Base-by-base conservation (phyloP, 2,888 invertebrate genomes). In the Eupithecia dodoneata region DNA sequence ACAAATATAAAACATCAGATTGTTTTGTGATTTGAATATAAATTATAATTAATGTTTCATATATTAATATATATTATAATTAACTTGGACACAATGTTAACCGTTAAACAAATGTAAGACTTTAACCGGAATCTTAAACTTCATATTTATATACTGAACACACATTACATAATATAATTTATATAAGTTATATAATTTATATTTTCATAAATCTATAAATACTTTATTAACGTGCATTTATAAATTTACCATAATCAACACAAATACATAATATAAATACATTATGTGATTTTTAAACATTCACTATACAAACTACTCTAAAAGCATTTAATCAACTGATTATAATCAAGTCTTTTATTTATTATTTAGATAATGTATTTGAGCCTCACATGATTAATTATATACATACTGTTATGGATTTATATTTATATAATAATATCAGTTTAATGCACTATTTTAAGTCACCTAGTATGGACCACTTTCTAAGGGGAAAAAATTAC, bases 391-490 rank as follows among this genome's bases (percentile, higher is more conserved):
- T 87, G 88, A 88, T 91, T 91, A 92, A 91, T 88, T 94, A 94
- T 94, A 82, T 93, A 94, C 92, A 92, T 84, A 85, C 87, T 85
- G 88, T 87, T 85, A 84, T 85, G 86, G 86, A 88, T 87, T 89
- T 87, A 83, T 82, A 84, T 86, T 88, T 86, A 89, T 86, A 89
- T 86, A 88, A 91, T 92, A 91, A 78, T 89, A 90, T 87, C 84
- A 88, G 86, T 93, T 93, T 94, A 94, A 94, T 93, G 92, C 93
- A 94, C 92, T 90, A 90, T 91, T 90, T 94, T 95, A 95, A 95
- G 93, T 95, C 94, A 94, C 93, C 93, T 95, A 94, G 87, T 90
- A 92, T 95, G 95, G 95, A 94, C 95, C 95, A 92, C 95, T 87
- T 91, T 92, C 94, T 94, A 94, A 92, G 88, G 92, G 88, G 84